Base-by-base conservation (phyloP, 2,113 vertebrate genomes). In the Phalacrocorax brasilianus region DNA sequence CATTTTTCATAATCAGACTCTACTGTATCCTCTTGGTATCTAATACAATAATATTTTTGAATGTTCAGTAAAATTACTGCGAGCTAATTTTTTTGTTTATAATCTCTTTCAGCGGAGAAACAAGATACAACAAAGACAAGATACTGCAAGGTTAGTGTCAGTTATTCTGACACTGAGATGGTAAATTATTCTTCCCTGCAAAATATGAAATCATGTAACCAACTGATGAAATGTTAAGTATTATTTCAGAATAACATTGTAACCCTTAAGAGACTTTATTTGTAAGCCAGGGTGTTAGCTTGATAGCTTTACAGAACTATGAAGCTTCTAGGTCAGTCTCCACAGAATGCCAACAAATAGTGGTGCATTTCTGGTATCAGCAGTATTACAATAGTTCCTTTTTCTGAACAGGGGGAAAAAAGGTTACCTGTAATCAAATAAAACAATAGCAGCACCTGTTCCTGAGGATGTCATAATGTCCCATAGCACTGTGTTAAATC, bases 81-180 rank as follows among this genome's bases (percentile, higher is more conserved):
- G 91, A 96, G 63, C 89, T 58, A 93, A 45, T 45, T 80, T 33
- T 75, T 30, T 63, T 78, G 5, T 86, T 74, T 83, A 12, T 86
- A 19, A 67, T 96, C 40, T 97, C 4, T 98, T 98, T 94, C 94
- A 99, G 99, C 98, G 99, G 99, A 55, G 99, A 99, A 97, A 99
- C 99, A 16, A 98, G 98, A 85, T 98, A 98, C 98, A 99, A 99
- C 98, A 99, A 98, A 97, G 99, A 99, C 55, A 99, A 99, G 97
- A 97, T 99, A 93, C 95, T 99, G 35, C 99, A 99, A 99, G 99
- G 99, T 99, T 95, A 82, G 98, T 98, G 81, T 53, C 32, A 61
- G 32, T 67, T 68, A 32, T 32, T 67, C 42, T 83, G 20, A 30
- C 56, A 19, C 22, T 71, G 50, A 87, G 19, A 21, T 59, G 56